Base-by-base conservation (phyloP, 1,140 invertebrate genomes). In the Lasioglossum baleicum region DNA sequence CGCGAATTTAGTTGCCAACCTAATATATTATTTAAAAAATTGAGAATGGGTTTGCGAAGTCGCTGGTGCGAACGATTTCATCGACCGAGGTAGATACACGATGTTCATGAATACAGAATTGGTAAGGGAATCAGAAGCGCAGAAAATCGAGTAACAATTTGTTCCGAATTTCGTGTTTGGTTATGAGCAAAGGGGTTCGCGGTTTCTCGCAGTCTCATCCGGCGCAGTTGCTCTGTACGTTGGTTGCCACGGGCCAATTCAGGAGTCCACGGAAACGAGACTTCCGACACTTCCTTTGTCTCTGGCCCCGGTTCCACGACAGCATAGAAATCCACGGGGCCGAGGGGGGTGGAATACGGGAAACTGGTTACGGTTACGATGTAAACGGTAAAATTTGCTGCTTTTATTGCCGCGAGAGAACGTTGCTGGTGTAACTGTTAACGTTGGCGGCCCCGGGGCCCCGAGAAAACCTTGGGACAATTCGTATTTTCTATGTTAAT, bases 401-500 rank as follows among this genome's bases (percentile, higher is more conserved):
- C 65, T 82, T 83, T 87, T 87, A 87, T 78, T 84, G 81, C 81
- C 72, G 72, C 81, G 76, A 80, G 82, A 58, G 82, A 83, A 89
- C 75, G 71, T 44, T 79, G 66, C 67, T 48, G n/a, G n/a, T n/a
- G 60, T 77, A 70, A 75, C 77, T 73, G 81, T 86, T 83, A 83
- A 74, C 53, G 60, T 31, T 35, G 20, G 20, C 20, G 20, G 26
- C 42, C 51, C 17, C 13, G n/a, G 65, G 53, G 44, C 22, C 17
- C 35, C 67, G 31, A 74, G 69, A 42, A 77, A 63, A 53, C 61
- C 65, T 60, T 13, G 15, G 44, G 69, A 75, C 78, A 56, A 81
- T 83, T 81, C 71, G 89, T 90, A 89, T 90, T 90, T 89, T 87
- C 80, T 89, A 90, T 90, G 89, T 90, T 91, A 91, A 91, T 90